These are phyloP conservation scores for Nemoura dubitans DNA, from an alignment of 2,888 invertebrate genomes.

Conservation along the genomic window DNA sequence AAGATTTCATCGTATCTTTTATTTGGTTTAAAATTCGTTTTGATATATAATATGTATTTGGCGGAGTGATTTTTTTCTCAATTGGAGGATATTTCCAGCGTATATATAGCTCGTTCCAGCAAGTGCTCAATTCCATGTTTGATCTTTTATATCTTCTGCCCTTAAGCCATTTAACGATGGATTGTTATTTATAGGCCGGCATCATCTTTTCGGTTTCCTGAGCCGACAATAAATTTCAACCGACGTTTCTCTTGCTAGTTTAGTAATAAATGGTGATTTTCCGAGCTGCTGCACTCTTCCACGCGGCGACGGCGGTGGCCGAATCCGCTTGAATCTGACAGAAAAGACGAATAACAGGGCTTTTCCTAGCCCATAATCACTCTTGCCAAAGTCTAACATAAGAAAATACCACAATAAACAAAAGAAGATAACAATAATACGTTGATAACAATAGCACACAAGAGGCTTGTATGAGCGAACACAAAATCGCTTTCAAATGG, in stretches of 20 bases:
- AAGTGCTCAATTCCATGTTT: not conserved
- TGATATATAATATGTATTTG: not conserved
- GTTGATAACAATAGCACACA: not conserved
- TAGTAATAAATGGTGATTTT: slow-evolving; percentile 41
- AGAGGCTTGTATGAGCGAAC: not conserved
- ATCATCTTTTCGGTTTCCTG: not conserved
- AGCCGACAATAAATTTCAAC: not conserved
- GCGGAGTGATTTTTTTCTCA: not conserved
- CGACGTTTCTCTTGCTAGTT: slow-evolving; percentile 28
- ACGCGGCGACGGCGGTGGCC: slow-evolving; percentile 17
- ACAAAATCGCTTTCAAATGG: not conserved
- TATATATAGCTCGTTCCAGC: too few species aligned
- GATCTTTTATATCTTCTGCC: not conserved
- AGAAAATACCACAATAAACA: slow-evolving; percentile 37
- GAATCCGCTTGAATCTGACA: slow-evolving; percentile 3
- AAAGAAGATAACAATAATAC: slow-evolving; percentile 3
- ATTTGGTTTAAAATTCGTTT: not conserved
- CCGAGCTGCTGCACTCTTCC: slow-evolving; percentile 34
- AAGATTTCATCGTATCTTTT: not conserved
- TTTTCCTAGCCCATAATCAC: slow-evolving; percentile 30
- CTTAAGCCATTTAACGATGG: not conserved
- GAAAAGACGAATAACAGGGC: slow-evolving; percentile 34
- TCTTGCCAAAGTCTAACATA: slow-evolving; percentile 40
- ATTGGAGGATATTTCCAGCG: not conserved
- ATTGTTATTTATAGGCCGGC: not conserved